These are phyloP conservation scores for Parambassis ranga DNA, from an alignment of 2,797 vertebrate genomes.

Conservation along the genomic window DNA sequence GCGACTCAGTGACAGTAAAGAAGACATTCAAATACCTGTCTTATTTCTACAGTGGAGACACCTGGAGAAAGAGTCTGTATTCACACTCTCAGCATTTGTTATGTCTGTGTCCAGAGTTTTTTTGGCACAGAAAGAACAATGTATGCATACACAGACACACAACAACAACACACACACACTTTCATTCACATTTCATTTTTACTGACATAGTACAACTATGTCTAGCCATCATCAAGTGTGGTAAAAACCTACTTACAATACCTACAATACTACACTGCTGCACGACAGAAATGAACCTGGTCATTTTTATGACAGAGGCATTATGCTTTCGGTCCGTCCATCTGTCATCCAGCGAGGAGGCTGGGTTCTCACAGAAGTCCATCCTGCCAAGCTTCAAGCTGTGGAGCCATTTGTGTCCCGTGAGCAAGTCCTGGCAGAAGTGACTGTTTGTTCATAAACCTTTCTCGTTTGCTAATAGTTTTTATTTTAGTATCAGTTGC, in stretches of 20 bases:
- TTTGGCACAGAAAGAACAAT: constrained; percentile 5
- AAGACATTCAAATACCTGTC: constrained; percentile 10
- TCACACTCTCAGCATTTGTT: constrained; percentile 39
- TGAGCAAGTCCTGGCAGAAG: no score
- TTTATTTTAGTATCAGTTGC: no score
- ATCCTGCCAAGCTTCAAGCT: no score
- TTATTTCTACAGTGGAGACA: constrained; percentile 30
- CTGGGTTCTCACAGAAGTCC: no score
- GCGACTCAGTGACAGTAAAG: constrained; percentile 17
- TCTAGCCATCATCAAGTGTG: not conserved
- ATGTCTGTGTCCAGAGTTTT: constrained; percentile 23
- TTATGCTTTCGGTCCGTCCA: no score
- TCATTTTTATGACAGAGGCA: no score
- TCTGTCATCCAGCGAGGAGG: no score
- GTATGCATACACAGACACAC: not conserved
- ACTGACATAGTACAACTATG: not conserved
- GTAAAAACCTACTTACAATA: no score
- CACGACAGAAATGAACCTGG: not conserved
- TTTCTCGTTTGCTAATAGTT: no score
- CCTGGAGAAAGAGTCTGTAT: not conserved
- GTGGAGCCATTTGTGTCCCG: no score
- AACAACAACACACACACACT: not conserved
- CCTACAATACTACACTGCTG: not conserved
- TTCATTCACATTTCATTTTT: constrained; percentile 2
- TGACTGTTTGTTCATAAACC: no score